These are phyloP conservation scores for Atta colombica DNA, from an alignment of 1,140 invertebrate species.

Conservation along the genomic window DNA sequence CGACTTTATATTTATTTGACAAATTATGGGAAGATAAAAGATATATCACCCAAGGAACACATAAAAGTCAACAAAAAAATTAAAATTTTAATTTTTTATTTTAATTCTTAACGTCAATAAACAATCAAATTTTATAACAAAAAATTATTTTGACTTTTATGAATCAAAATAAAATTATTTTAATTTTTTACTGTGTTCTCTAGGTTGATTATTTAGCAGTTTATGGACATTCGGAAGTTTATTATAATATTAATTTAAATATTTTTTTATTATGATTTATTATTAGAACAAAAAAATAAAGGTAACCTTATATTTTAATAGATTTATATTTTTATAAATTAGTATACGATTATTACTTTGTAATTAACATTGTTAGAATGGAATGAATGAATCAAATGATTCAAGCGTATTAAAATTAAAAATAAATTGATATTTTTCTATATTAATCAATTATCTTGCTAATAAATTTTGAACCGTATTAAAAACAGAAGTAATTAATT, in stretches of 20 bases:
- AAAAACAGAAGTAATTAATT: neutral
- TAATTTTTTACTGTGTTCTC: no score
- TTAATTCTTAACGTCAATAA: no score
- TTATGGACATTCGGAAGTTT: neutral
- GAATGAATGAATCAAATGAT: no score
- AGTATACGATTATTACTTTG: no score
- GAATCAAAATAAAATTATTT: no score
- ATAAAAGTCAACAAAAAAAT: no score
- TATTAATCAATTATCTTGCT: neutral
- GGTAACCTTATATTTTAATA: neutral
- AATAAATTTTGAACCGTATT: neutral
- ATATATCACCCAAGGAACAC: neutral
- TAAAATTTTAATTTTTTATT: no score
- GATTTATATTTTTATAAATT: neutral
- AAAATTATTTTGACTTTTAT: no score
- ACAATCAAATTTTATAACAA: no score
- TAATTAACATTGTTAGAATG: no score
- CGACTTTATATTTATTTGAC: slow-evolving; percentile 7
- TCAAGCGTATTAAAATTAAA: neutral
- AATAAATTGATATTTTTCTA: neutral
- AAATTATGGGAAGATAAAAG: slow-evolving; percentile 5
- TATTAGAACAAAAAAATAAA: neutral
- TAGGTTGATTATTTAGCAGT: neutral
- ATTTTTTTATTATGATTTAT: neutral
- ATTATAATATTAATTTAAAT: neutral